Evolutionary conservation across 2,797 vertebrate genomes (phyloP).

Genomic region (Semotilus atromaculatus): DNA sequence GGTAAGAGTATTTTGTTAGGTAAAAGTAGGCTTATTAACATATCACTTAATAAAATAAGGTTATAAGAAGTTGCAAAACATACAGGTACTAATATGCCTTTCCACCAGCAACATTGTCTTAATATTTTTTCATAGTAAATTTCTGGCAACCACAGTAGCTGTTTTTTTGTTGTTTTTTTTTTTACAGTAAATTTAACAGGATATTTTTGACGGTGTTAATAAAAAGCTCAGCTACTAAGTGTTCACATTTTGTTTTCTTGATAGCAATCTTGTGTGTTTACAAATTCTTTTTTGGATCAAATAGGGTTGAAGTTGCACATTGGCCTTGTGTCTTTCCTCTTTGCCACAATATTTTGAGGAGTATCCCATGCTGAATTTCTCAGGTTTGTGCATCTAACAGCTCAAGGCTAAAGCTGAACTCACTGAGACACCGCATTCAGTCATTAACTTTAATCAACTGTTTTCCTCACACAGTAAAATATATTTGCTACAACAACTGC

Average conservation of each 20-base stretch:
- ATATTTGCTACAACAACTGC: slow-evolving; percentile 37
- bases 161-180: neutral
- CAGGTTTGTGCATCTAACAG: slow-evolving; percentile 69
- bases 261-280: neutral
- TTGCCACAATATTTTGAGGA: slow-evolving; percentile 37
- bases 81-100: neutral
- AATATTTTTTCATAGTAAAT: neutral
- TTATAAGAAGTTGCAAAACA: no score
- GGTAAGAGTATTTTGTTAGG: no score
- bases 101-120: neutral
- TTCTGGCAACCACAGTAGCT: neutral
- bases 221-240: neutral
- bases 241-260: neutral
- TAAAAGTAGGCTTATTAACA: no score
- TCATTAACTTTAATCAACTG: slow-evolving; percentile 68
- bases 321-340: slow-evolving; percentile 14
- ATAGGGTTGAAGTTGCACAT: neutral
- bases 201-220: neutral
- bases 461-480: slow-evolving; percentile 64
- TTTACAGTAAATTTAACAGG: neutral
- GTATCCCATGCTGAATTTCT: slow-evolving; percentile 23
- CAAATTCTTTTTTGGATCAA: slow-evolving; percentile 22
- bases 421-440: slow-evolving; percentile 64
- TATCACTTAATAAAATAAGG: no score
- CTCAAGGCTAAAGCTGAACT: slow-evolving; percentile 64